Conservation (phyloP, 2,888 invertebrate genomes). For the Cabera pusaria region DNA sequence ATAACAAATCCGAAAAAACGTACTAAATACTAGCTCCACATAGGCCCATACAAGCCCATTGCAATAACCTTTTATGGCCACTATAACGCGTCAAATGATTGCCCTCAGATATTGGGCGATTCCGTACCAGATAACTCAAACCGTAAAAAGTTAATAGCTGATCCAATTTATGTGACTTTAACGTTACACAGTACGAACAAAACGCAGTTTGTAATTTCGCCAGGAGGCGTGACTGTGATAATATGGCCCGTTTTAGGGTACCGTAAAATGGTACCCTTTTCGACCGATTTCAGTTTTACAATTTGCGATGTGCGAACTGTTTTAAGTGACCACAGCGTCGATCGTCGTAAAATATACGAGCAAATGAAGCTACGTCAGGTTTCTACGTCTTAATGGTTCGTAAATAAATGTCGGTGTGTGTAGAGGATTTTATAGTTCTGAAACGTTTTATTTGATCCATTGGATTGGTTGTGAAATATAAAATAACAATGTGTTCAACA, state of each 20-base stretch:
- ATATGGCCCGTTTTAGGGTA: conserved; percentile 32
- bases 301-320: conserved; percentile 24
- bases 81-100: conserved; percentile 40
- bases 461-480: too few relatives aligned
- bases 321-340: conserved; percentile 24
- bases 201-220: conserved; percentile 42
- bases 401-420: conserved; percentile 10
- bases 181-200: conserved; percentile 39
- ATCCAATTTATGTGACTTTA: conserved; percentile 43
- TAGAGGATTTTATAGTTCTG: too few relatives aligned
- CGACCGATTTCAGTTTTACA: conserved; percentile 22
- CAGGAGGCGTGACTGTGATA: conserved; percentile 26
- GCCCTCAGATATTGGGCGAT: conserved; percentile 34
- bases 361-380: not conserved
- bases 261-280: conserved; percentile 29
- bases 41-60: conserved; percentile 7
- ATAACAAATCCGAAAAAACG: too few relatives aligned
- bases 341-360: conserved; percentile 3
- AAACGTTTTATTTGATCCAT: too few relatives aligned
- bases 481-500: too few relatives aligned
- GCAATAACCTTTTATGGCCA: conserved; percentile 25
- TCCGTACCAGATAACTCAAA: conserved; percentile 38
- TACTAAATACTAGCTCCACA: conserved; percentile 18
- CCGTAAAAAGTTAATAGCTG: conserved; percentile 45
- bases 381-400: not conserved